phyloP scores from a whole-genome alignment of 2,888 invertebrate species.

The Lumbricus terrestris region DNA sequence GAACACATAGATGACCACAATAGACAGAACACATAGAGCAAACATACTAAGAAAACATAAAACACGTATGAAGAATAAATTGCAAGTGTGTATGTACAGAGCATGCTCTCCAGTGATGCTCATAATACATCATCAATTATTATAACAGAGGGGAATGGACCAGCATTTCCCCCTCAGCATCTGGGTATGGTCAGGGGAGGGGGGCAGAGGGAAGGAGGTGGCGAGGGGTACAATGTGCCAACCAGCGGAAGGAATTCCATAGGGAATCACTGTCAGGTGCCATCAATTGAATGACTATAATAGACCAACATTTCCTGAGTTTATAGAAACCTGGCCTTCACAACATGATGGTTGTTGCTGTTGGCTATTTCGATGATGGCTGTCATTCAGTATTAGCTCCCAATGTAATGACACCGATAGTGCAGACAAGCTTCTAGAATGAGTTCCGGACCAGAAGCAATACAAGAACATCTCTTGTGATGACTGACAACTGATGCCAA shows the following conservation, averaged over 20 bases:
- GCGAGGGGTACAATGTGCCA: too few species aligned
- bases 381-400: not conserved
- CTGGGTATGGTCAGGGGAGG: too few species aligned
- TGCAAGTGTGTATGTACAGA: not conserved
- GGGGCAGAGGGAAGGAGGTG: too few species aligned
- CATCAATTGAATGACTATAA: too few species aligned
- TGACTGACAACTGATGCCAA: too few species aligned
- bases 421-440: not conserved
- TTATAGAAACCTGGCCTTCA: not conserved
- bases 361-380: not conserved
- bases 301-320: not conserved
- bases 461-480: not conserved
- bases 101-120: not conserved
- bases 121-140: too few species aligned
- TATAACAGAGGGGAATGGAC: too few species aligned
- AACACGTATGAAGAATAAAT: not conserved
- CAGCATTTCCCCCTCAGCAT: too few species aligned
- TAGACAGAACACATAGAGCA: not conserved
- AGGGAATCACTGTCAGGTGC: too few species aligned
- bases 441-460: not conserved
- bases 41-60: not conserved
- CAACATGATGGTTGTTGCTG: not conserved
- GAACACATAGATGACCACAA: not conserved
- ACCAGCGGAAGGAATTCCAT: too few species aligned
- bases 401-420: not conserved